These are phyloP conservation scores for Catagonus wagneri DNA, from an alignment of 2,113 vertebrate genomes.

Conservation along the genomic window DNA sequence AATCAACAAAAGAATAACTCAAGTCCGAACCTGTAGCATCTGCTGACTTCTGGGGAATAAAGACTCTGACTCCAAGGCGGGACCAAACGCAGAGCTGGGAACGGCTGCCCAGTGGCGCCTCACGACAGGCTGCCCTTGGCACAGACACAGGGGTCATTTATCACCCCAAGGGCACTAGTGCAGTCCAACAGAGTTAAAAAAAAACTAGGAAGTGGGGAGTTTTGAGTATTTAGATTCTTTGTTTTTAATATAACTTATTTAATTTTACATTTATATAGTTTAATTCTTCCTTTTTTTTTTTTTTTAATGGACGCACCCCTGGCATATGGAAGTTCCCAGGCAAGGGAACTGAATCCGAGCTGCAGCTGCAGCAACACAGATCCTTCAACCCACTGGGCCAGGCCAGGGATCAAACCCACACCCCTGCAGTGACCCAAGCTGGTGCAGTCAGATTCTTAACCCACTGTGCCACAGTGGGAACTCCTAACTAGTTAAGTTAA, in stretches of 20 bases:
- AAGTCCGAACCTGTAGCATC: background rate
- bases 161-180: too few relatives aligned
- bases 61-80: background rate
- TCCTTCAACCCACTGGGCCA: too few relatives aligned
- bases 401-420: too few relatives aligned
- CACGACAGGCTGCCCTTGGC: rapidly evolving
- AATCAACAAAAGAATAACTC: background rate
- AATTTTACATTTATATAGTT: background rate
- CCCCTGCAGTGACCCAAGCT: too few relatives aligned
- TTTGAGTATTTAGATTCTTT: background rate
- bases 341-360: too few relatives aligned
- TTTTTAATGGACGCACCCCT: too few relatives aligned
- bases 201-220: background rate
- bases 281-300: background rate
- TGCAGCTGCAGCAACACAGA: too few relatives aligned
- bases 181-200: background rate
- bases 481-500: too few relatives aligned
- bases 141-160: too few relatives aligned
- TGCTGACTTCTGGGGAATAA: background rate
- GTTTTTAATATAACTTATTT: background rate
- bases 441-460: too few relatives aligned
- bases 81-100: background rate
- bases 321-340: too few relatives aligned
- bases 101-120: rapidly evolving
- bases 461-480: too few relatives aligned